Evolutionary conservation across 1,140 invertebrate genomes (phyloP).

Genomic region (Plodia interpunctella): DNA sequence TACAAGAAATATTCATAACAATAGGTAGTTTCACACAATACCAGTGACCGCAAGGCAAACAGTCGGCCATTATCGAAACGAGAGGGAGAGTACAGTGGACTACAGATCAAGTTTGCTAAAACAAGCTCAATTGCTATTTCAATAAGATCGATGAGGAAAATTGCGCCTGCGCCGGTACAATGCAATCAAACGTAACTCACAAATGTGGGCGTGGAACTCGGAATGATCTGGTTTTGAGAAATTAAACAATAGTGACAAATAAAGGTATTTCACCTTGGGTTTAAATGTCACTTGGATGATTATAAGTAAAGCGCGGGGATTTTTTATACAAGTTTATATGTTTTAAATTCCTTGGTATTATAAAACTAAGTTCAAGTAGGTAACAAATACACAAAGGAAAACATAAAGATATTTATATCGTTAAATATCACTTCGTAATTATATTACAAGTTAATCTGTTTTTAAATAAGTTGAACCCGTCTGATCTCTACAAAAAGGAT

Average conservation of each 20-base stretch:
- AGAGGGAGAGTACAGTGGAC: constrained; percentile 32
- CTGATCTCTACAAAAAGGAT: no score
- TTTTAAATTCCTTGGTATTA: no score
- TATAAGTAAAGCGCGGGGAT: no score
- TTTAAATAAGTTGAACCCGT: no score
- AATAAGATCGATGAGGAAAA: neutral
- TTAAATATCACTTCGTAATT: no score
- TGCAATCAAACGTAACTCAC: constrained; percentile 7
- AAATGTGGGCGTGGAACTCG: constrained; percentile 8
- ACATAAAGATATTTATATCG: no score
- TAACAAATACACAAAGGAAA: no score
- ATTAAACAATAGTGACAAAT: neutral
- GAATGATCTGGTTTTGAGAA: constrained; percentile 7
- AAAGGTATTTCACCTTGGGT: neutral
- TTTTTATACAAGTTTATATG: no score
- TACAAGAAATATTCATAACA: neutral
- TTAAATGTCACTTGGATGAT: neutral
- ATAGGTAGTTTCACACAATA: constrained; percentile 2
- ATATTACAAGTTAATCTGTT: no score
- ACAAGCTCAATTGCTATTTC: neutral
- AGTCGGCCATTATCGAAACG: constrained; percentile 29
- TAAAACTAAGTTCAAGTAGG: no score
- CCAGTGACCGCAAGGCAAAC: constrained; percentile 11
- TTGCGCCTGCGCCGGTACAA: neutral
- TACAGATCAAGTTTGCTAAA: neutral